phyloP scores from a whole-genome alignment of 2,113 vertebrate species.

The Gorsachius goisagi region DNA sequence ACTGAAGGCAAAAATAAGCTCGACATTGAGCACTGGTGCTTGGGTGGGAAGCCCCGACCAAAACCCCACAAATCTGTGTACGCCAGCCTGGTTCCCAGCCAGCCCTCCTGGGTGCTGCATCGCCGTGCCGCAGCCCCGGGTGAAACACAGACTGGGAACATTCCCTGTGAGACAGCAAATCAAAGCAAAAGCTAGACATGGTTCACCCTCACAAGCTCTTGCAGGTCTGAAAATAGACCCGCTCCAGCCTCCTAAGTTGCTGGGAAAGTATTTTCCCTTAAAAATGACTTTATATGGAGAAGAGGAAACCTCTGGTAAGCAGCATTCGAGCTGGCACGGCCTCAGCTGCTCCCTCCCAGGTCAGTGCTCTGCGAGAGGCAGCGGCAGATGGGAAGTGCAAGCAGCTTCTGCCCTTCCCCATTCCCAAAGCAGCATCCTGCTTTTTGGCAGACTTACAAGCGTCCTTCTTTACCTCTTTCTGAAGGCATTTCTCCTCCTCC shows the following conservation, averaged over 20 bases:
- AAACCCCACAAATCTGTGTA: accelerated
- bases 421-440: neutral
- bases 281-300: slow-evolving; percentile 49
- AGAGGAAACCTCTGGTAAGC: neutral
- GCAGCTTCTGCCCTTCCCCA: neutral
- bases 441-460: neutral
- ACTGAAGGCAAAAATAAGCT: neutral
- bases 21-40: neutral
- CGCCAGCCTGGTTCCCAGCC: neutral
- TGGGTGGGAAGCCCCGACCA: neutral
- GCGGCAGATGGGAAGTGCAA: neutral
- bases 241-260: neutral
- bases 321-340: neutral
- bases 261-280: slow-evolving; percentile 25
- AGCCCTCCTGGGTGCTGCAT: neutral
- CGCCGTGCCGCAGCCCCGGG: neutral
- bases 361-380: neutral
- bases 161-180: neutral
- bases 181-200: neutral
- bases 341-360: neutral
- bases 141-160: neutral
- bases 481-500: neutral
- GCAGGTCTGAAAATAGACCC: slow-evolving; percentile 25
- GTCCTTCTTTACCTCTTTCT: neutral
- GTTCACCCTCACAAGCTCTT: neutral